A percentile compares a stretch with the other conserved stretches of the same genome.
phyloP scores from a whole-genome alignment of 1,140 invertebrate genomes.

The Palaemon carinicauda region DNA sequence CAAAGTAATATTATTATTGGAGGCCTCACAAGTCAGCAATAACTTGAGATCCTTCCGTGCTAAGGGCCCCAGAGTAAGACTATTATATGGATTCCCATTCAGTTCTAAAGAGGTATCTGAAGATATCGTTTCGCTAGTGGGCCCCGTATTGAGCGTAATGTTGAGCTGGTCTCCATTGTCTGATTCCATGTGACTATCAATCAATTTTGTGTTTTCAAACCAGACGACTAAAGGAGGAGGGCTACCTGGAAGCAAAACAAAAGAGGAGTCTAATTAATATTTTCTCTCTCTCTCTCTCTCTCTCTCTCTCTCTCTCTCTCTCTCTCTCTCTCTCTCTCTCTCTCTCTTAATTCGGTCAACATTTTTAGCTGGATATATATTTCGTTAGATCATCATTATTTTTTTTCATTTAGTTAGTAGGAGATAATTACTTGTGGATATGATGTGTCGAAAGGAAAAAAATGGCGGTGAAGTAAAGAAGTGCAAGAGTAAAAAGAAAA shows the following conservation, averaged over 20 bases:
- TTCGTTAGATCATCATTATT: no score
- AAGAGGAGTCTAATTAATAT: not conserved
- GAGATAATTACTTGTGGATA: no score
- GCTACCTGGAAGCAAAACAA: not conserved
- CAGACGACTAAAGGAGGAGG: conserved; percentile 33
- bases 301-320: not conserved
- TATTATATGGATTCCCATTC: conserved; percentile 61
- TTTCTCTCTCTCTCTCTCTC: not conserved
- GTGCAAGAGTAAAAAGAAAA: no score
- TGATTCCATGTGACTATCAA: conserved; percentile 43
- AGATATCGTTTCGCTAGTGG: not conserved
- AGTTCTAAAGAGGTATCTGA: not conserved
- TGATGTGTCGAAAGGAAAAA: no score
- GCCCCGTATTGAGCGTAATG: not conserved
- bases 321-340: no score
- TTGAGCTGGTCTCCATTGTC: not conserved
- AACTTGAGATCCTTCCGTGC: conserved; percentile 80
- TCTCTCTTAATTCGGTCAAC: no score
- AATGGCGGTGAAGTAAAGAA: no score
- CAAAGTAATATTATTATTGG: conserved; percentile 80
- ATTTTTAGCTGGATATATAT: no score
- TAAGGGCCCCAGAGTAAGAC: conserved; percentile 75
- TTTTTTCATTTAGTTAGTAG: no score
- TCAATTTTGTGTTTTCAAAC: conserved; percentile 30
- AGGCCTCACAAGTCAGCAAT: conserved; percentile 83